Base-by-base conservation (phyloP, 2,888 invertebrate species). In the Melanchra persicariae region DNA sequence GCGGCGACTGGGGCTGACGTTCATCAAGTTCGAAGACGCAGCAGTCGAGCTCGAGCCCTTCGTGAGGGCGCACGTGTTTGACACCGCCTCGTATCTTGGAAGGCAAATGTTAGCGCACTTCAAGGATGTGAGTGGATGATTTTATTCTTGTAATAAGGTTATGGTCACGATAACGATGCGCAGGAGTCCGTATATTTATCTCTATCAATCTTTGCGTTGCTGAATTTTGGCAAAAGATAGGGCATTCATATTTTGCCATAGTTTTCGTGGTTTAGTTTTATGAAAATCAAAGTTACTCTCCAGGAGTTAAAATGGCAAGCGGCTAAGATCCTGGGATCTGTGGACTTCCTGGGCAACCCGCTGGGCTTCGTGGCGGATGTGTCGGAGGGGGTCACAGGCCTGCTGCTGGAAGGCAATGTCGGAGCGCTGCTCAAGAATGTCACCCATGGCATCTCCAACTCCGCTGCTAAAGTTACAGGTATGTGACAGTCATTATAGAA, bases 331-430 rank as follows among this genome's bases (percentile, higher is more conserved):
- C 95, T 99, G 70, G 99, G 99, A 6, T 99, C 99, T 0, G 98
- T 99, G 30, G 99, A 99, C 94, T 99, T 99, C 92, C 97, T 99
- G 62, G 99, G 99, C 51, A 99, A 99, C 96, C 99, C 99, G 4
- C 93, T 99, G 59, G 99, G 99, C 19, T 98, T 99, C 87, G 97
- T 99, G 79, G 98, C 98, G 88, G 99, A 99, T 95, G 98, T 99
- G 51, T 98, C 98, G 0, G 99, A 99, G 94, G 99, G 99, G 43
- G 97, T 99, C 45, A 97, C 98, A 2, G 99, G 99, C 0, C 96
- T 99, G 63, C 97, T 99, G 81, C 97, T 98, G 80, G 99, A 99
- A 92, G 99, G 99, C 49, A 99, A 98, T 91, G 98, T 99, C 0
- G 97, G 98, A 62, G 98, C 99, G 60, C 96, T 99, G 71, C 97